phyloP scores from a whole-genome alignment of 2,797 vertebrate genomes.

The Otolemur crassicaudatus region DNA sequence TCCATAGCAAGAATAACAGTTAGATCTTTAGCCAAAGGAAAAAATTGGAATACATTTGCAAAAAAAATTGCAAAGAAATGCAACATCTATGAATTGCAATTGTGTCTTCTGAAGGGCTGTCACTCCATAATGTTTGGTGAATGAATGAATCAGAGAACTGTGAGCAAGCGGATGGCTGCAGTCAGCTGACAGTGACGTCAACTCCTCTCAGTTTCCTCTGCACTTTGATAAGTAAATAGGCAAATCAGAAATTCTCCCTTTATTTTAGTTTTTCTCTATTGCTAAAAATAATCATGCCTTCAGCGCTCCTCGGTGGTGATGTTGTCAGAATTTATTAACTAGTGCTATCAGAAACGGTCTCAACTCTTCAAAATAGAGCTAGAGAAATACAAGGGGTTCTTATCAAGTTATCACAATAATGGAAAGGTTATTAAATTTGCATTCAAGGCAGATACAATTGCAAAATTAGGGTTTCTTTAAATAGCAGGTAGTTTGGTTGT shows the following conservation, averaged over 20 bases:
- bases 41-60: background rate
- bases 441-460: constrained; percentile 39
- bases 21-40: background rate
- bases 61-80: background rate
- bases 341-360: constrained; percentile 45
- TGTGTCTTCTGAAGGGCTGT: background rate
- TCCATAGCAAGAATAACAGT: background rate
- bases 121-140: background rate
- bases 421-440: constrained; percentile 43
- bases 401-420: constrained; percentile 33
- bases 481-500: constrained; percentile 39
- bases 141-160: background rate
- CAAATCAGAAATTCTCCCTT: background rate
- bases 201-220: background rate
- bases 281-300: constrained; percentile 31
- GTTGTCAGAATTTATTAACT: constrained; percentile 48
- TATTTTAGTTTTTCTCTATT: background rate
- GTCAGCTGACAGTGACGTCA: background rate
- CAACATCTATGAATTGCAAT: background rate
- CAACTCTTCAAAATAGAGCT: constrained; percentile 39
- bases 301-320: background rate
- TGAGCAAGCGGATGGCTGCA: background rate
- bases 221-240: background rate
- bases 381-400: background rate
- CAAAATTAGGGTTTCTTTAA: constrained; percentile 58